A percentile compares a stretch with the other conserved stretches of the same genome.
These are phyloP conservation scores for Ammospiza maritima DNA, from an alignment of 2,797 vertebrate genomes.

Conservation along the genomic window DNA sequence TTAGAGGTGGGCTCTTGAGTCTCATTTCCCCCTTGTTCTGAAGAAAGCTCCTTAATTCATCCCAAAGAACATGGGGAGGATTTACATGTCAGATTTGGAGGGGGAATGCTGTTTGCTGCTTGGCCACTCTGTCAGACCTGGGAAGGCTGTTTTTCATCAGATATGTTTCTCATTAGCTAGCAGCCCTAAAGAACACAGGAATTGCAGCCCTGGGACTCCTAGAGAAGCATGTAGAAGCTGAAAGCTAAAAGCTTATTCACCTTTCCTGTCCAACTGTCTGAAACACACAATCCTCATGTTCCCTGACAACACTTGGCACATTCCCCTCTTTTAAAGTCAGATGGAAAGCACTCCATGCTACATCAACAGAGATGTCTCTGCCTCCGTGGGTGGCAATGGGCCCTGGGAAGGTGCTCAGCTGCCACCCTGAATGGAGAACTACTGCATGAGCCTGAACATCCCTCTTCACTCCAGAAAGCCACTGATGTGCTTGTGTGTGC, in stretches of 20 bases:
- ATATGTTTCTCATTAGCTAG: background rate
- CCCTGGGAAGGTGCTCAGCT: background rate
- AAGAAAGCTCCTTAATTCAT: background rate
- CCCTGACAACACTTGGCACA: background rate
- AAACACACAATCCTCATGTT: background rate
- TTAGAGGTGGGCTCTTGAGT: background rate
- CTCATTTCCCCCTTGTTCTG: background rate
- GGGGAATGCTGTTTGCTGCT: background rate
- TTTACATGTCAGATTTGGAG: background rate
- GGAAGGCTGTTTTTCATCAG: background rate
- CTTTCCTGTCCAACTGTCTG: background rate
- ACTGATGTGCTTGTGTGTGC: background rate
- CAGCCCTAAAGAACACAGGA: background rate
- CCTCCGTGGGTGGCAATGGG: background rate
- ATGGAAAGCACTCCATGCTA: background rate
- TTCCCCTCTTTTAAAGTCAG: background rate
- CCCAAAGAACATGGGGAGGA: background rate
- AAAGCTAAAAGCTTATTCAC: background rate
- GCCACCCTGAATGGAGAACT: background rate
- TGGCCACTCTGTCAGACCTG: background rate
- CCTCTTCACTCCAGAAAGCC: background rate
- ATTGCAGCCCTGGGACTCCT: background rate
- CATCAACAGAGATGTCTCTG: background rate
- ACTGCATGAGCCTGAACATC: background rate
- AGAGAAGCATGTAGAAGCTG: background rate